Evolutionary conservation across 2,888 invertebrate genomes (phyloP).

Genomic region (Elmis aenea): DNA sequence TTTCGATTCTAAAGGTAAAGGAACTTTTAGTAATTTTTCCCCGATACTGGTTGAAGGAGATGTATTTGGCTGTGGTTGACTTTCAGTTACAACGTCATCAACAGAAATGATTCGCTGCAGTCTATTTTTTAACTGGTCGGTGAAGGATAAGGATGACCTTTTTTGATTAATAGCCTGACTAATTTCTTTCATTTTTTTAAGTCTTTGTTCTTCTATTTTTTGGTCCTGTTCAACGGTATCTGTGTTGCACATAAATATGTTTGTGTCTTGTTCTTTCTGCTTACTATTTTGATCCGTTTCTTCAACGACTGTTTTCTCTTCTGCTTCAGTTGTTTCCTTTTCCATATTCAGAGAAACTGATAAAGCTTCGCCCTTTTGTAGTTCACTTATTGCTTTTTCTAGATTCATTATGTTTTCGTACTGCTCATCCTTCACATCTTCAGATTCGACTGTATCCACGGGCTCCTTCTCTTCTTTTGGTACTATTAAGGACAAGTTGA

Average conservation of each 20-base stretch:
- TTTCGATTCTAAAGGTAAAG: neutral
- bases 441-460: neutral
- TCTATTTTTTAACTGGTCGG: constrained; percentile 35
- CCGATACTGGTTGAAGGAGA: neutral
- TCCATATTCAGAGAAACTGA: neutral
- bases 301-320: constrained; percentile 7
- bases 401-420: too few relatives aligned
- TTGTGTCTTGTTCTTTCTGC: constrained; percentile 25
- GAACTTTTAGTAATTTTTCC: neutral
- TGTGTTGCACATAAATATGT: constrained; percentile 36
- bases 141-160: constrained; percentile 35
- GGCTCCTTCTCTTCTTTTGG: constrained; percentile 6
- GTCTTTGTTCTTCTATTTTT: constrained; percentile 48
- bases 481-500: constrained; percentile 36
- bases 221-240: constrained; percentile 46
- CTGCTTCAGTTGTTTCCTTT: constrained; percentile 11
- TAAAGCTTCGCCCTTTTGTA: neutral
- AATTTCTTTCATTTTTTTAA: constrained; percentile 51
- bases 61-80: neutral
- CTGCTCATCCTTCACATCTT: constrained; percentile 1
- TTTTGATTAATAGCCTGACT: constrained; percentile 35
- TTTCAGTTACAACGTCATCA: neutral
- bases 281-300: neutral
- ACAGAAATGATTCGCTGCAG: neutral
- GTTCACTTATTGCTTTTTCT: neutral